Evolutionary conservation across 2,888 invertebrate species (phyloP).

Genomic region (Crepidodera aurea): DNA sequence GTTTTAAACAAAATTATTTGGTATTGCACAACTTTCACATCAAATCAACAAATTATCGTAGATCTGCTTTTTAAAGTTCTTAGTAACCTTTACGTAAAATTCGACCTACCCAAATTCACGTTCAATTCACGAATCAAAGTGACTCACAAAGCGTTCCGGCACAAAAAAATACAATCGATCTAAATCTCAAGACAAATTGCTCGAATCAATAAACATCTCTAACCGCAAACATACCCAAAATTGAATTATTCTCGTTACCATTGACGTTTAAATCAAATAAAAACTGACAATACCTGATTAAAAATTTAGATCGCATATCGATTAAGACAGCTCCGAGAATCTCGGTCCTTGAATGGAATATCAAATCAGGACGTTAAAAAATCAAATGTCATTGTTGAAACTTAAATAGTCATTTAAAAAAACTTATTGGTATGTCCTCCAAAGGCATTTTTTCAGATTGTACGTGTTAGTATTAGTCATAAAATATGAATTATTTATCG

Average conservation of each 20-base stretch:
- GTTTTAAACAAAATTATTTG: no score
- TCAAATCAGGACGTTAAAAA: background rate
- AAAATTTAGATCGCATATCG: constrained; percentile 32
- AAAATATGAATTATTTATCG: background rate
- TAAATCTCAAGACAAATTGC: background rate
- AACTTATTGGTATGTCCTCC: background rate
- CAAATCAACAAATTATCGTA: no score
- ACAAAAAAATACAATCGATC: background rate
- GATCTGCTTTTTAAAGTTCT: background rate
- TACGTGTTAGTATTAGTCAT: constrained; percentile 13
- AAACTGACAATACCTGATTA: constrained; percentile 31
- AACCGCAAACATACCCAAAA: constrained; percentile 25
- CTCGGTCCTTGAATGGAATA: constrained; percentile 4
- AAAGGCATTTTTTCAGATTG: background rate
- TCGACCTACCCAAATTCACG: background rate
- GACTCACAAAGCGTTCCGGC: background rate
- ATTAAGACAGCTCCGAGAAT: constrained; percentile 18
- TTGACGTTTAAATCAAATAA: constrained; percentile 18
- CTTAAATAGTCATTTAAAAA: background rate
- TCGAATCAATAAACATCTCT: background rate
- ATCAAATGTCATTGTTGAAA: background rate
- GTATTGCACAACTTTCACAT: no score
- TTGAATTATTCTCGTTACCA: constrained; percentile 5
- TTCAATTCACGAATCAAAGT: background rate
- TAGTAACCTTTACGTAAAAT: background rate